Conservation (phyloP, 2,113 vertebrate genomes). For the Hucho hucho region DNA sequence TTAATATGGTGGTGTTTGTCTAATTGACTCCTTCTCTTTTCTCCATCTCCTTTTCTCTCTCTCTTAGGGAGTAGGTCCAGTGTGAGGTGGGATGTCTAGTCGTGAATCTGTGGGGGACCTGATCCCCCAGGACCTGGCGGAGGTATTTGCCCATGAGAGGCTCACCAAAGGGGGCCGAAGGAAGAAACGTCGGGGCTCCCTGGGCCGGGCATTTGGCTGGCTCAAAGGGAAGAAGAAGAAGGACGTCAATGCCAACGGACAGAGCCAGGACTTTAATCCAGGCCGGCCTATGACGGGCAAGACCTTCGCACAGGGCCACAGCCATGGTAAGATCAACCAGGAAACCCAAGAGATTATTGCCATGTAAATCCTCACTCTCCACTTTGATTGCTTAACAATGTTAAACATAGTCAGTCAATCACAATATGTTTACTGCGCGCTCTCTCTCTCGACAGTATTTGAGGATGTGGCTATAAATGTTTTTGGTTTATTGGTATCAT, state of each 20-base stretch:
- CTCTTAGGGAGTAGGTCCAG: constrained; percentile 43
- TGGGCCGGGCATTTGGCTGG: constrained; percentile 63
- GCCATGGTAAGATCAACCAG: constrained; percentile 48
- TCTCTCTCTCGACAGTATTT: too few species aligned
- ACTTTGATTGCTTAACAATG: not conserved
- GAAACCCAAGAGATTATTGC: not conserved
- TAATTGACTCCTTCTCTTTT: not conserved
- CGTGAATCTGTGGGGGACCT: constrained; percentile 71
- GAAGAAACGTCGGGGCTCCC: constrained; percentile 66
- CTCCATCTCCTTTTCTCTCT: not conserved
- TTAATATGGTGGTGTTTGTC: not conserved
- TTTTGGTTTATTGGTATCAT: not conserved
- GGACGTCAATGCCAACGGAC: constrained; percentile 36
- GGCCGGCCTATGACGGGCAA: constrained; percentile 36
- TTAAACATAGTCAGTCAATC: too few species aligned
- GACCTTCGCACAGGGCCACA: constrained; percentile 49
- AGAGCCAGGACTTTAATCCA: constrained; percentile 57
- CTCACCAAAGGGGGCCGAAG: constrained; percentile 69
- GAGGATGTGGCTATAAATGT: not conserved
- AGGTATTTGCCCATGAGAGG: constrained; percentile 71
- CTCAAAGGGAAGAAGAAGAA: constrained; percentile 69
- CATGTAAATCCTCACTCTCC: not conserved
- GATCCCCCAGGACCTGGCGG: constrained; percentile 79
- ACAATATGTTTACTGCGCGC: too few species aligned
- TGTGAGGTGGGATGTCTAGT: constrained; percentile 66